phyloP scores from a whole-genome alignment of 2,113 vertebrate species.

The Alligator sinensis region DNA sequence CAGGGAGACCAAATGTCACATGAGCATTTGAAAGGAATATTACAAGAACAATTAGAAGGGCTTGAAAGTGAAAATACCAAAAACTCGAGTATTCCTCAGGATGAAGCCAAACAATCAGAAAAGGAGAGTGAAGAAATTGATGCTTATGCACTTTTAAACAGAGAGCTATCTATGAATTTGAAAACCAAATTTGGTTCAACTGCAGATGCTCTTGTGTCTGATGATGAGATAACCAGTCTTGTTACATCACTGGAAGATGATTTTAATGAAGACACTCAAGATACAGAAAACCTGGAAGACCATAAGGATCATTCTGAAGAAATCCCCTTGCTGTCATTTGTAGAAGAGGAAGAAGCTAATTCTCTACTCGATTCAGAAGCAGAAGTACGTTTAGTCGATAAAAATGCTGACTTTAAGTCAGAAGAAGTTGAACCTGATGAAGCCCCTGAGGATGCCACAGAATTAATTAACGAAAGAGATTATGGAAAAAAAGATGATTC shows the following conservation, averaged over 20 bases:
- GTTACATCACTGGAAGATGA: conserved; percentile 82
- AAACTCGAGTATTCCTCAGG: conserved; percentile 71
- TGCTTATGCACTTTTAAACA: conserved; percentile 76
- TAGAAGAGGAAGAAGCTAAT: conserved; percentile 3
- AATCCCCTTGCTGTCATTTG: conserved; percentile 78
- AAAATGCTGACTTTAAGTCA: background rate
- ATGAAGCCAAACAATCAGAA: conserved; percentile 59
- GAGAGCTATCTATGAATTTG: conserved; percentile 78
- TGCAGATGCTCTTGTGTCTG: conserved; percentile 86
- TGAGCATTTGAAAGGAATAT: conserved; percentile 60
- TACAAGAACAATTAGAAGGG: conserved; percentile 72
- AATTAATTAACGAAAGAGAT: conserved; percentile 62
- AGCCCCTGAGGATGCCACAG: conserved; percentile 18
- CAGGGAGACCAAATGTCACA: conserved; percentile 69
- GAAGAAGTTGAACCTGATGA: conserved; percentile 11
- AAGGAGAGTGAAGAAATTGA: conserved; percentile 66
- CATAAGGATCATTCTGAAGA: conserved; percentile 54
- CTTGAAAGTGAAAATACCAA: conserved; percentile 80
- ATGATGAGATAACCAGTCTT: conserved; percentile 86
- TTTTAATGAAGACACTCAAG: conserved; percentile 71
- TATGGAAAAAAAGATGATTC: conserved; percentile 30
- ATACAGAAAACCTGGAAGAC: conserved; percentile 60
- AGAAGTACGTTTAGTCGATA: conserved; percentile 12
- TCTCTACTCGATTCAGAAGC: background rate
- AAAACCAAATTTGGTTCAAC: conserved; percentile 89